Evolutionary conservation across 2,888 invertebrate species (phyloP).

Genomic region (Drosophila mercatorum): DNA sequence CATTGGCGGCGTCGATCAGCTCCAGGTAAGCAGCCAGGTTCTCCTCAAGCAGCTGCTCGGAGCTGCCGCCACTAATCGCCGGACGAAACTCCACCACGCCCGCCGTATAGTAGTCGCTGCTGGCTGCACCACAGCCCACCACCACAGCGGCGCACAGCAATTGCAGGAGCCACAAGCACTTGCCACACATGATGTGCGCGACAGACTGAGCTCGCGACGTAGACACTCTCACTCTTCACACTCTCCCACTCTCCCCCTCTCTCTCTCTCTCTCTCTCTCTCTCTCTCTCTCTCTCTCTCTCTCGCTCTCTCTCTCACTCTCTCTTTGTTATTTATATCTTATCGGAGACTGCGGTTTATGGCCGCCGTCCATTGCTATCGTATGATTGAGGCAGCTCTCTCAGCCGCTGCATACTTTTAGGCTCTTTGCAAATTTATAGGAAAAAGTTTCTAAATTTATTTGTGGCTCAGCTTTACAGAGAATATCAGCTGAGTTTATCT

Average conservation of each 20-base stretch:
- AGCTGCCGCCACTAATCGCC: slow-evolving; percentile 67
- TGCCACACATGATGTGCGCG: slow-evolving; percentile 34
- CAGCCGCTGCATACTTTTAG: slow-evolving; percentile 28
- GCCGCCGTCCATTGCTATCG: slow-evolving; percentile 16
- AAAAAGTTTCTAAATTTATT: too few relatives aligned
- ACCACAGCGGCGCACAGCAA: slow-evolving; percentile 12
- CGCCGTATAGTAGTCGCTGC: slow-evolving; percentile 85
- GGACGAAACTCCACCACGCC: slow-evolving; percentile 88
- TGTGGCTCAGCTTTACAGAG: not conserved
- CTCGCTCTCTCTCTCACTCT: not conserved
- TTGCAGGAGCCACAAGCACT: slow-evolving; percentile 13
- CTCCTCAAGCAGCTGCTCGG: slow-evolving; percentile 66
- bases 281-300: not conserved
- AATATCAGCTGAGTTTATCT: not conserved
- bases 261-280: not conserved
- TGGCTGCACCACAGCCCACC: slow-evolving; percentile 13
- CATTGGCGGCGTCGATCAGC: slow-evolving; percentile 71
- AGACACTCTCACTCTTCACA: not conserved
- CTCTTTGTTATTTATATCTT: slow-evolving; percentile 25
- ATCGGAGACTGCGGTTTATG: slow-evolving; percentile 14
- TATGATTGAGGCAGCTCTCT: not conserved
- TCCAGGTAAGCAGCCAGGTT: slow-evolving; percentile 71
- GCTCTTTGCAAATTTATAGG: not conserved
- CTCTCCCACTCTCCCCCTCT: not conserved
- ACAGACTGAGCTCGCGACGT: slow-evolving; percentile 15